Evolutionary conservation across 1,140 invertebrate genomes (phyloP).

Genomic region (Limonius californicus): DNA sequence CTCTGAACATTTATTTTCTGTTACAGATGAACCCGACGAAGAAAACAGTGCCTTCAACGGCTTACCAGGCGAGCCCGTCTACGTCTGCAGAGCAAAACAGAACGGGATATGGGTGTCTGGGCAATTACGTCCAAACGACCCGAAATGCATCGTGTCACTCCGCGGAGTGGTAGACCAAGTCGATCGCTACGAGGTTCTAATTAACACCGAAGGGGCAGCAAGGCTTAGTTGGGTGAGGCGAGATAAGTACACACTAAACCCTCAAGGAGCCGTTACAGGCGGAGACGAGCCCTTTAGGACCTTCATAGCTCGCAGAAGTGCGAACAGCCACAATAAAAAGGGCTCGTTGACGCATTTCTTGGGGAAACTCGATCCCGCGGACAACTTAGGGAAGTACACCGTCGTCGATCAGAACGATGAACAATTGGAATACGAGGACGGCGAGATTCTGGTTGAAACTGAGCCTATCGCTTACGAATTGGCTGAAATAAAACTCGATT

Average conservation of each 20-base stretch:
- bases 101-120: constrained; percentile 69
- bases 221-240: constrained; percentile 68
- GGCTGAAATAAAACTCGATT: constrained; percentile 59
- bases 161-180: constrained; percentile 57
- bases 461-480: constrained; percentile 74
- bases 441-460: constrained; percentile 72
- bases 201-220: constrained; percentile 73
- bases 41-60: constrained; percentile 23
- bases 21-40: constrained; percentile 33
- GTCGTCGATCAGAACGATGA: constrained; percentile 62
- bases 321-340: constrained; percentile 43
- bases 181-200: constrained; percentile 66
- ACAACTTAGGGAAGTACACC: constrained; percentile 61
- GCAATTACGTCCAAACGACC: constrained; percentile 53
- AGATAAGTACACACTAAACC: constrained; percentile 59
- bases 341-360: constrained; percentile 58
- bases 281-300: constrained; percentile 47
- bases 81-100: constrained; percentile 67
- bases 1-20: constrained; percentile 1
- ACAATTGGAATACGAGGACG: constrained; percentile 55
- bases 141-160: constrained; percentile 61
- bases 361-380: constrained; percentile 61
- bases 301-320: constrained; percentile 52
- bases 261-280: constrained; percentile 63
- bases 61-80: constrained; percentile 51